Evolutionary conservation across 2,888 invertebrate species (phyloP).

Genomic region (Eurytoma californica): DNA sequence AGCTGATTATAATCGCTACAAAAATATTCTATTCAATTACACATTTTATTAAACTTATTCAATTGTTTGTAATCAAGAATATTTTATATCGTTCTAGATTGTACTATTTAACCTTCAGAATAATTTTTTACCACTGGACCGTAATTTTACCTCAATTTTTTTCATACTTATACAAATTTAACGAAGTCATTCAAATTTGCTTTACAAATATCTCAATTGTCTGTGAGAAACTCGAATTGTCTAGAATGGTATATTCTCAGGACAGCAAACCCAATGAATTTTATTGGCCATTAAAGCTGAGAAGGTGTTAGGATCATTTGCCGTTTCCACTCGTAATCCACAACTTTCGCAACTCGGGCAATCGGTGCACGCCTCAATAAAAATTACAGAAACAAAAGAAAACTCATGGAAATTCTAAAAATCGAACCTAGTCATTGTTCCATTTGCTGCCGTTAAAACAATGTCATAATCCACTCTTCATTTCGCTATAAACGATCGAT

Average conservation of each 20-base stretch:
- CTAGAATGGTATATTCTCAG: neutral
- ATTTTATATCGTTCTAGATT: too few relatives aligned
- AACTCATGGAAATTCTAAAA: neutral
- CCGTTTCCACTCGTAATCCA: neutral
- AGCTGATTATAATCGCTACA: too few relatives aligned
- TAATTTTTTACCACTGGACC: too few relatives aligned
- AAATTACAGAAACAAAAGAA: neutral
- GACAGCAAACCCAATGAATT: neutral
- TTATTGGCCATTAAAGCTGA: constrained; percentile 15
- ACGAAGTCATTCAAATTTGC: neutral
- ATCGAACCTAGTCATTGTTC: neutral
- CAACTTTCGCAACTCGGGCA: neutral
- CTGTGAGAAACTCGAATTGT: neutral
- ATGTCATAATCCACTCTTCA: too few relatives aligned
- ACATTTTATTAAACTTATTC: too few relatives aligned
- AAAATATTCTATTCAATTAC: too few relatives aligned
- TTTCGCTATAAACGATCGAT: too few relatives aligned
- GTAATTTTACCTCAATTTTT: too few relatives aligned
- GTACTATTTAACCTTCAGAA: too few relatives aligned
- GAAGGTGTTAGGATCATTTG: constrained; percentile 4
- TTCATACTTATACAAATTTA: too few relatives aligned
- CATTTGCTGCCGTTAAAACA: neutral
- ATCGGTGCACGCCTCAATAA: neutral
- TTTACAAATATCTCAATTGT: constrained; percentile 3
- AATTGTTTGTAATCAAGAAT: too few relatives aligned